phyloP scores from a whole-genome alignment of 2,113 vertebrate genomes.

The Epinephelus fuscoguttatus region DNA sequence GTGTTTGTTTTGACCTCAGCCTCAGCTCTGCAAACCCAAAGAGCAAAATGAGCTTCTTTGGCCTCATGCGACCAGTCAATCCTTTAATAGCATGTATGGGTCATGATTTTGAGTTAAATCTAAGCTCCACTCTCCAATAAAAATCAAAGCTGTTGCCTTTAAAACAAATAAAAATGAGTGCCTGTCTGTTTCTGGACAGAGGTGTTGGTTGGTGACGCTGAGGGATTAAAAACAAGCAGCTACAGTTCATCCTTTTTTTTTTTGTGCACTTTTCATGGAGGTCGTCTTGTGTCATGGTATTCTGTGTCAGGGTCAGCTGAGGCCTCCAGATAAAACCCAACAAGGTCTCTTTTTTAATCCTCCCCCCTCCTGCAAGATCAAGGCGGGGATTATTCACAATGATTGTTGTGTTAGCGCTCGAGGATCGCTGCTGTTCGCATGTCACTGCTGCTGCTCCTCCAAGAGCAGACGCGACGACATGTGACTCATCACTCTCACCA shows the following conservation, averaged over 20 bases:
- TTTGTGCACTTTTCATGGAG: not conserved
- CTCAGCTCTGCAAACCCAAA: no score
- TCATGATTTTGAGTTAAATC: no score
- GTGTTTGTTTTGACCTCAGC: no score
- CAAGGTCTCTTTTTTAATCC: constrained; percentile 45
- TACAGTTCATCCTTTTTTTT: not conserved
- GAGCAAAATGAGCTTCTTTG: no score
- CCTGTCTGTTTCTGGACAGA: no score
- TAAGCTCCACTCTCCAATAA: no score
- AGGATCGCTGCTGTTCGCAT: constrained; percentile 9
- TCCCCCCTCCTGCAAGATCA: constrained; percentile 28
- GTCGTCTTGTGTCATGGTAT: not conserved
- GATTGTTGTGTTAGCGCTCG: constrained; percentile 26
- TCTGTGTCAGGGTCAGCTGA: not conserved
- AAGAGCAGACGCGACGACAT: not conserved
- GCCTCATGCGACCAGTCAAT: no score
- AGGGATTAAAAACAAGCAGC: no score
- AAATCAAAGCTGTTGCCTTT: no score
- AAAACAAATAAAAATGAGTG: no score
- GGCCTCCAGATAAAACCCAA: constrained; percentile 11
- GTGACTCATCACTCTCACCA: constrained; percentile 1
- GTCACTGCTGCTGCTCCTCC: not conserved
- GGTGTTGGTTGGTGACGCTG: no score
- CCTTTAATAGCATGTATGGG: no score
- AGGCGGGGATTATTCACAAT: constrained; percentile 39